Evolutionary conservation across 2,113 vertebrate species (phyloP).

Genomic region (Pipra filicauda): DNA sequence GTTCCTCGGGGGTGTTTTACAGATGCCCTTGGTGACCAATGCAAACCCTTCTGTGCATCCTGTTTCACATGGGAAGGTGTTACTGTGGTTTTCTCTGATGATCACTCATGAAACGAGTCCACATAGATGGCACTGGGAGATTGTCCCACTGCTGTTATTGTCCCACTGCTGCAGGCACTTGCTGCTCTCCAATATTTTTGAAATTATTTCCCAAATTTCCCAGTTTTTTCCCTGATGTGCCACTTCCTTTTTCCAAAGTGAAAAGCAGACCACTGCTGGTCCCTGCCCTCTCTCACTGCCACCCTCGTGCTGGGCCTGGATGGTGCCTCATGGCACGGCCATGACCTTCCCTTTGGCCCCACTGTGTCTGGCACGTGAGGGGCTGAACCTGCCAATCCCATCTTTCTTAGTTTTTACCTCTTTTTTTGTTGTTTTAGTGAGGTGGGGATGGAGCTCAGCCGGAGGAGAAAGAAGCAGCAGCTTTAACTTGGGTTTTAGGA

Average conservation of each 20-base stretch:
- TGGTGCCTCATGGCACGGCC: fast-evolving
- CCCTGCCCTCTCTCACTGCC: background rate
- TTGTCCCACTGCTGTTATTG: no score
- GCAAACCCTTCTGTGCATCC: fast-evolving
- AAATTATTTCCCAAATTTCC: background rate
- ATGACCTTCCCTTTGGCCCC: background rate
- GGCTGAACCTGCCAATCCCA: background rate
- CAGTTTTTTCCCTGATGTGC: fast-evolving
- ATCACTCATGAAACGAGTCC: fast-evolving
- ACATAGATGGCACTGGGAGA: fast-evolving
- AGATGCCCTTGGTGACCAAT: fast-evolving
- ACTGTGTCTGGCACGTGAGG: background rate
- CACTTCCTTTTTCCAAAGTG: background rate
- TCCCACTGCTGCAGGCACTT: fast-evolving
- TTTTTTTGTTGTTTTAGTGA: background rate
- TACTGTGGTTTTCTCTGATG: background rate
- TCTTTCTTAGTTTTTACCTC: background rate
- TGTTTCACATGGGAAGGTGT: fast-evolving
- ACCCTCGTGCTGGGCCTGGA: background rate
- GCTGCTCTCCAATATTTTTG: background rate
- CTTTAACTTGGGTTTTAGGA: background rate
- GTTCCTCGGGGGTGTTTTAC: background rate
- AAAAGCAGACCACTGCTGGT: background rate
- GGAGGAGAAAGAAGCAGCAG: background rate
- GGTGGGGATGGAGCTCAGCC: background rate